Evolutionary conservation across 2,888 invertebrate species (phyloP), one percentile per base, ranked within the genome.

Genomic region (Caenorhabditis becei): DNA sequence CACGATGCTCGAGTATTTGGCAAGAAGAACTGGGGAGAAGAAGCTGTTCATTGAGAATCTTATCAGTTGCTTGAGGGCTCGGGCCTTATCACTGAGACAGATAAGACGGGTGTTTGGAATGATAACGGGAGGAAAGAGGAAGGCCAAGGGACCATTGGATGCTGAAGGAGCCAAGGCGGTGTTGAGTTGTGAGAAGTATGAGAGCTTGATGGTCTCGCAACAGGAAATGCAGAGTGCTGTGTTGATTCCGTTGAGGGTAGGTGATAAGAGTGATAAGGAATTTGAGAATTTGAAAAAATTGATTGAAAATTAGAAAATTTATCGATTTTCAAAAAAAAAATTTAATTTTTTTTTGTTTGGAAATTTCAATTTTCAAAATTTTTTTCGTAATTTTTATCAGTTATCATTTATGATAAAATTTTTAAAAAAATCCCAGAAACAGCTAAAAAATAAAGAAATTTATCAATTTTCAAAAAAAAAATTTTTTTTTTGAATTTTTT

Each of bases 171-270:
- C 8, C 32, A 79, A 72, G 28, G 35, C 51, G 0, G 80, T 80
- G n/a, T 20, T 74, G 56, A 53, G 18, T 18, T 75, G 75, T 47
- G 70, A 59, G 41, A 75, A 75, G 24, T 80, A 75, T 47, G 59
- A 70, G 41, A 47, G 41, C 26, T 24, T 81, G 44, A 18, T 14
- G 23, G 54, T 81, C 5, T 49, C 51, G 0, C 85, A 85, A 41
- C 81, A 85, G 26, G 77, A 78, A 37, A 78, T 83, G 74, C 70
- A 80, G 26, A 82, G 83, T 59, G 69, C 80, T 0, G 77, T 85
- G 26, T 67, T 85, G 59, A 82, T 85, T 58, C 85, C 85, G 18
- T 59, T 85, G 53, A 85, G 75, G 59, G 83, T 82, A 23, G 62
- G 28, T n/a, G n/a, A 61, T 56, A 5, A 26, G n/a, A n/a, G n/a